These are phyloP conservation scores for Asarcornis scutulata DNA, from an alignment of 2,113 vertebrate genomes.

Conservation along the genomic window DNA sequence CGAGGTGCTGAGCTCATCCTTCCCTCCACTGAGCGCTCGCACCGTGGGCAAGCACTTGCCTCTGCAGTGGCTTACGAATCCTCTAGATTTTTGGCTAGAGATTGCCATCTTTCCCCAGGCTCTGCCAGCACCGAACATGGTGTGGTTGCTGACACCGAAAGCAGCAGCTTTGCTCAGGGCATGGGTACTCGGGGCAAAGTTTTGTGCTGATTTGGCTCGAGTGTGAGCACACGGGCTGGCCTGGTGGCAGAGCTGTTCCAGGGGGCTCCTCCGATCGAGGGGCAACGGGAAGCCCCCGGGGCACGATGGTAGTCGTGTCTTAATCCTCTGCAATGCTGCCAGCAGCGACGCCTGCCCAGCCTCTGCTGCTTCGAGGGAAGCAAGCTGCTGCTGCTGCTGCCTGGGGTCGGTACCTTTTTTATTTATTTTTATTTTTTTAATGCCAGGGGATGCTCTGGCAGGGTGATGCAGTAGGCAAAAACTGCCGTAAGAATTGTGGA, in stretches of 20 bases:
- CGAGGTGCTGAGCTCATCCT: not conserved
- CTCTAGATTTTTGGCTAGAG: not conserved
- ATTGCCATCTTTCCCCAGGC: not conserved
- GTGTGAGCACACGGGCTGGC: not conserved
- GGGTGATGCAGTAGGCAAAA: not conserved
- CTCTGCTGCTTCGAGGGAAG: not conserved
- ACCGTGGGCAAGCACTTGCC: rapidly evolving
- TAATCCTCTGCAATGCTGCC: rapidly evolving
- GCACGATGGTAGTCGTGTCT: not conserved
- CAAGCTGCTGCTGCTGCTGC: not conserved
- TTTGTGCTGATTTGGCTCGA: not conserved
- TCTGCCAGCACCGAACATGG: not conserved
- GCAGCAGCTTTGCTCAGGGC: not conserved
- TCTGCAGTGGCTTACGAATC: not conserved
- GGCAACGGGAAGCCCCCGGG: not conserved
- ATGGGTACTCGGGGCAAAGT: not conserved
- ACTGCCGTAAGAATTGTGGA: not conserved
- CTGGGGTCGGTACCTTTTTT: not conserved
- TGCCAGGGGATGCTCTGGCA: not conserved
- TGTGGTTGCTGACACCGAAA: rapidly evolving
- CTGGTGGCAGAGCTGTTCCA: not conserved
- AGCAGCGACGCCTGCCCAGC: not conserved
- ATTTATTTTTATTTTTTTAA: not conserved
- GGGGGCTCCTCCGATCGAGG: not conserved
- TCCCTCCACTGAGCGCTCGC: not conserved